A percentile compares a stretch with the other conserved stretches of the same genome.
Evolutionary conservation across 2,888 invertebrate genomes (phyloP).

Genomic region (Eristalinus aeneus): DNA sequence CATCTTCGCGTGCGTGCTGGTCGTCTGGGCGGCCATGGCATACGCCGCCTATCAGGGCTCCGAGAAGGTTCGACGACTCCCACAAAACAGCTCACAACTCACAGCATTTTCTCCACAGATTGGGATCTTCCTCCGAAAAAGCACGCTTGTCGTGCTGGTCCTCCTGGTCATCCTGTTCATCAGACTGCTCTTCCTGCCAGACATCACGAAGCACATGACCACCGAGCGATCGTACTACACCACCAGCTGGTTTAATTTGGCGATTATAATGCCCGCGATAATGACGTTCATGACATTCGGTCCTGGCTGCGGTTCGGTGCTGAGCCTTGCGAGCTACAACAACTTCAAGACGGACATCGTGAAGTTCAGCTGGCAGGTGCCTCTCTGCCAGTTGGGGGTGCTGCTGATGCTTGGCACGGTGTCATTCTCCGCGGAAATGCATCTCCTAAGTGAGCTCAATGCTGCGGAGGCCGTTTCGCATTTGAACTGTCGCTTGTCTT

Average conservation of each 20-base stretch:
- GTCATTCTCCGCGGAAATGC: conserved; percentile 86
- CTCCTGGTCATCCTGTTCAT: conserved; percentile 50
- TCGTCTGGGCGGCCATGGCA: conserved; percentile 28
- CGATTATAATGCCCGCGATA: conserved; percentile 31
- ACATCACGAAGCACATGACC: background rate
- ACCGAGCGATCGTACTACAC: background rate
- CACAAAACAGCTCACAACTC: no score
- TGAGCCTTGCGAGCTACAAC: conserved; percentile 70
- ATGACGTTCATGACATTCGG: conserved; percentile 34
- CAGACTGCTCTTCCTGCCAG: conserved; percentile 44
- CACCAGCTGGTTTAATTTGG: background rate
- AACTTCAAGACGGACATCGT: conserved; percentile 87
- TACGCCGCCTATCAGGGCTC: background rate
- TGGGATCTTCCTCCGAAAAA: conserved; percentile 74
- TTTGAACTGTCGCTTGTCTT: background rate
- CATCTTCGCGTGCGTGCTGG: conserved; percentile 23
- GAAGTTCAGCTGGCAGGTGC: conserved; percentile 76
- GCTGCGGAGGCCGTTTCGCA: background rate
- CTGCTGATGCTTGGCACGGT: conserved; percentile 82
- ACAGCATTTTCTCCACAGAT: conserved; percentile 71
- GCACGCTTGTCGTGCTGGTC: conserved; percentile 67
- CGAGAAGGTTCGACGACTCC: conserved; percentile 2
- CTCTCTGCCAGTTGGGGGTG: conserved; percentile 74
- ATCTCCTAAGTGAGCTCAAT: conserved; percentile 78
- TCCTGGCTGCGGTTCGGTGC: conserved; percentile 55